Conservation (phyloP, 2,888 invertebrate genomes). For the Chelonus formosanus region DNA sequence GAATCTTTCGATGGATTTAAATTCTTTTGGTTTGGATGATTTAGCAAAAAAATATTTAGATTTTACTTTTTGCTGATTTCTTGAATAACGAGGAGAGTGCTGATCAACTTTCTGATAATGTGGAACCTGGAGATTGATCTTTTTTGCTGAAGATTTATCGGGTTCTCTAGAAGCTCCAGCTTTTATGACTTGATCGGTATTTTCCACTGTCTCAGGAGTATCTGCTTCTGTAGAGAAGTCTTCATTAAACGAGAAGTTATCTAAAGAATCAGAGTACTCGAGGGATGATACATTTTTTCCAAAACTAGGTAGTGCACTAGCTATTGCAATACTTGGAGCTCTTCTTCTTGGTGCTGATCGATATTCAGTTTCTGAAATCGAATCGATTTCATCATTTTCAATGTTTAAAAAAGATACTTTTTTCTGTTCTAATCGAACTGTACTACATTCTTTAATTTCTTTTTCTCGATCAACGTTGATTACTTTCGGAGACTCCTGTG, state of each 20-base stretch:
- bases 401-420: constrained; percentile 29
- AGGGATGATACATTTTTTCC: constrained; percentile 42
- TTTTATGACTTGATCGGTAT: not conserved
- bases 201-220: not conserved
- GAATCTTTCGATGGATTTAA: not conserved
- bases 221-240: no score
- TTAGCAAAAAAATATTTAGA: not conserved
- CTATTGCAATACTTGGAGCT: constrained; percentile 51
- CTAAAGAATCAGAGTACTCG: constrained; percentile 41
- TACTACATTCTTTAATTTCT: not conserved
- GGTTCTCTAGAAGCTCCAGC: no score
- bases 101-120: no score
- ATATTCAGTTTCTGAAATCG: constrained; percentile 18
- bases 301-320: constrained; percentile 49
- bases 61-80: not conserved
- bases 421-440: constrained; percentile 22
- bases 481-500: not conserved
- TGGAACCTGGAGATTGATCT: no score
- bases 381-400: constrained; percentile 11
- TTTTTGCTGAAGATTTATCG: no score
- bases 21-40: not conserved
- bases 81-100: constrained; percentile 23
- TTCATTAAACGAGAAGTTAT: constrained; percentile 8
- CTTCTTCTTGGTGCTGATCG: constrained; percentile 35
- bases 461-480: constrained; percentile 6